A percentile compares a stretch with the other conserved stretches of the same genome.
Conservation (phyloP, 2,113 vertebrate species). For the Melanostigma gelatinosum region DNA sequence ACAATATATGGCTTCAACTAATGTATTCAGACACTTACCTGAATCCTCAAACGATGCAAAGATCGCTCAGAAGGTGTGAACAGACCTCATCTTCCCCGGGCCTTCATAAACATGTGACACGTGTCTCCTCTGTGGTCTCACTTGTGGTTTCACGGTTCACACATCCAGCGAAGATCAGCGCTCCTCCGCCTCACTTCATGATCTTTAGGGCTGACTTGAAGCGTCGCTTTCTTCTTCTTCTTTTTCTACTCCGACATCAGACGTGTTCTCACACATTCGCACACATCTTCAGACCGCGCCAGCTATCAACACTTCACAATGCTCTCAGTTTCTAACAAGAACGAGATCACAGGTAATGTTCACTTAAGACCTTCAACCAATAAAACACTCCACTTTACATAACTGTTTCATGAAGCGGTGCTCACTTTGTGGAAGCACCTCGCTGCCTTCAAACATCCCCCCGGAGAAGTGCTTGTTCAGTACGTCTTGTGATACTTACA, state of each 20-base stretch:
- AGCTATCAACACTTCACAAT: conserved; percentile 63
- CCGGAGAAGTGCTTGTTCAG: conserved; percentile 33
- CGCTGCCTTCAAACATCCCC: conserved; percentile 42
- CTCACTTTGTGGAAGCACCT: conserved; percentile 64
- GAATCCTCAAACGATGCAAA: conserved; percentile 26
- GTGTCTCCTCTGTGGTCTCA: conserved; percentile 54
- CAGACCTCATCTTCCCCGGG: conserved; percentile 36
- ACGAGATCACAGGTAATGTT: conserved; percentile 71
- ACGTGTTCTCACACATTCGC: conserved; percentile 37
- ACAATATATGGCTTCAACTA: not conserved
- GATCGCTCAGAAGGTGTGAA: conserved; percentile 50
- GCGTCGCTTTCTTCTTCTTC: not conserved
- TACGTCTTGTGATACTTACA: conserved; percentile 15
- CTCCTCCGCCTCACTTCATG: conserved; percentile 10
- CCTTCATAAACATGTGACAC: conserved; percentile 38
- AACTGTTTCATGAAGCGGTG: conserved; percentile 52
- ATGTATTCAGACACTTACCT: not conserved
- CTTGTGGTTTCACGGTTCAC: conserved; percentile 21
- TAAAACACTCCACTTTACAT: conserved; percentile 65
- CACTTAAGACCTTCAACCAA: conserved; percentile 66
- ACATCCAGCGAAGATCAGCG: conserved; percentile 23
- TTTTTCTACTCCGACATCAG: conserved; percentile 26
- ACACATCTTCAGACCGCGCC: conserved; percentile 50
- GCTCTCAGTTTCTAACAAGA: conserved; percentile 71
- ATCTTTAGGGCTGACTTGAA: conserved; percentile 33